A percentile compares a stretch with the other conserved stretches of the same genome.
Evolutionary conservation across 2,113 vertebrate species (phyloP).

Genomic region (Burhinus oedicnemus): DNA sequence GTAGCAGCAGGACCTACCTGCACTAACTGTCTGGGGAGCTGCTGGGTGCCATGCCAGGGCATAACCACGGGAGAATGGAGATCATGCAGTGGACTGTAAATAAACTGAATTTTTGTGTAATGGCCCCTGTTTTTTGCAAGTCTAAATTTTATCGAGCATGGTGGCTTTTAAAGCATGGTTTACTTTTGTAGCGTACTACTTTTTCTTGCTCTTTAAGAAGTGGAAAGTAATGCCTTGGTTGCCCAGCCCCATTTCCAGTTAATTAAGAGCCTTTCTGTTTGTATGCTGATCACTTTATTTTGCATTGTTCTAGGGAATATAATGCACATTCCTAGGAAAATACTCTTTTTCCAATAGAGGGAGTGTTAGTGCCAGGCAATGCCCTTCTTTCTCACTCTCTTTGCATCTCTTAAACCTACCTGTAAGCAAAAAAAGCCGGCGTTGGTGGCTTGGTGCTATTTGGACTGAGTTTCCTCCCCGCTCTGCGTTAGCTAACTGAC

Average conservation of each 20-base stretch:
- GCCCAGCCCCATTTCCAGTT: background rate
- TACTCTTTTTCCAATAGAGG: conserved; percentile 68
- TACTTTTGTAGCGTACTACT: background rate
- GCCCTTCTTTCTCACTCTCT: conserved; percentile 16
- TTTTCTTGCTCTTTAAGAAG: background rate
- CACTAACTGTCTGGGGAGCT: background rate
- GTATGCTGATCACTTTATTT: background rate
- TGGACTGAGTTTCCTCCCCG: background rate
- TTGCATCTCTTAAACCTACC: background rate
- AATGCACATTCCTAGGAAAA: conserved; percentile 19
- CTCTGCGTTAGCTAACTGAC: background rate
- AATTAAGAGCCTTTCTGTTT: background rate
- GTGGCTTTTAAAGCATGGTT: background rate
- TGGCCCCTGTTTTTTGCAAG: background rate
- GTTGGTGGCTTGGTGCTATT: background rate
- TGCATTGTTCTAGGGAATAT: background rate
- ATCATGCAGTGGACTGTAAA: background rate
- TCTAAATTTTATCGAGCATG: background rate
- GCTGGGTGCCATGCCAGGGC: background rate
- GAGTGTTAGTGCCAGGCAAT: conserved; percentile 62
- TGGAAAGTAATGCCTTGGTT: background rate
- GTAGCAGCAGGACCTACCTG: background rate
- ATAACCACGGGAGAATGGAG: background rate
- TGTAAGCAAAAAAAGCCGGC: background rate
- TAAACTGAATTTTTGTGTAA: background rate